phyloP scores from a whole-genome alignment of 2,797 vertebrate species.

The Pterois miles region DNA sequence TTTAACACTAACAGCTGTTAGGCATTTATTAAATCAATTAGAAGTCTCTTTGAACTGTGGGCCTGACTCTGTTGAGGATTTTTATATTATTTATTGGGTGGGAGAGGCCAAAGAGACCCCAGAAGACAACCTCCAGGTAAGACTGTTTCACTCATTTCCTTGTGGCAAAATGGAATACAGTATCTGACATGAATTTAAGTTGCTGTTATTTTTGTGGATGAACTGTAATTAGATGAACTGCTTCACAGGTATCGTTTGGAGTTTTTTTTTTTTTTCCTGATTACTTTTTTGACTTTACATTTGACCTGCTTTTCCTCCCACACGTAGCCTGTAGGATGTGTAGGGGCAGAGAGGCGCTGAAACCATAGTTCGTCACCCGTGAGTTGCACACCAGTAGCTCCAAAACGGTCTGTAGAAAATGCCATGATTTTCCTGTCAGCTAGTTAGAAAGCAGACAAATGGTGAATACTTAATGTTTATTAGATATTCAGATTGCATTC shows the following conservation, averaged over 20 bases:
- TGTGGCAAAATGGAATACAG: conserved; percentile 63
- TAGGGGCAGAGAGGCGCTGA: conserved; percentile 92
- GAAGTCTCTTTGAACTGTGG: conserved; percentile 34
- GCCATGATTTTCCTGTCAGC: conserved; percentile 17
- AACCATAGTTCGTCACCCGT: conserved; percentile 92
- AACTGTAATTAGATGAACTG: conserved; percentile 43
- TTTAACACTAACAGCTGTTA: background rate
- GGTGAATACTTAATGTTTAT: background rate
- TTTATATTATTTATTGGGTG: conserved; percentile 44
- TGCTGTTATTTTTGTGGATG: conserved; percentile 35
- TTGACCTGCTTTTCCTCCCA: conserved; percentile 94
- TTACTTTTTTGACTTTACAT: conserved; percentile 86
- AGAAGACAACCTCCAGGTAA: conserved; percentile 70
- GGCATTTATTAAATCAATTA: background rate
- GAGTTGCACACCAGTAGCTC: conserved; percentile 88
- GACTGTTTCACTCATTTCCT: conserved; percentile 76
- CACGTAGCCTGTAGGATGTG: conserved; percentile 89
- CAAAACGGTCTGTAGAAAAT: conserved; percentile 62
- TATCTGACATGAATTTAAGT: conserved; percentile 40
- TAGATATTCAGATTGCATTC: background rate
- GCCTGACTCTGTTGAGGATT: conserved; percentile 27
- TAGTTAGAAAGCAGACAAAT: background rate
- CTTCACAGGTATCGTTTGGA: conserved; percentile 81
- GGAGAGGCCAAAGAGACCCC: conserved; percentile 43
- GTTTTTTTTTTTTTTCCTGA: conserved; percentile 78